Evolutionary conservation across 2,113 vertebrate species (phyloP).

Genomic region (Vanacampus margaritifer): DNA sequence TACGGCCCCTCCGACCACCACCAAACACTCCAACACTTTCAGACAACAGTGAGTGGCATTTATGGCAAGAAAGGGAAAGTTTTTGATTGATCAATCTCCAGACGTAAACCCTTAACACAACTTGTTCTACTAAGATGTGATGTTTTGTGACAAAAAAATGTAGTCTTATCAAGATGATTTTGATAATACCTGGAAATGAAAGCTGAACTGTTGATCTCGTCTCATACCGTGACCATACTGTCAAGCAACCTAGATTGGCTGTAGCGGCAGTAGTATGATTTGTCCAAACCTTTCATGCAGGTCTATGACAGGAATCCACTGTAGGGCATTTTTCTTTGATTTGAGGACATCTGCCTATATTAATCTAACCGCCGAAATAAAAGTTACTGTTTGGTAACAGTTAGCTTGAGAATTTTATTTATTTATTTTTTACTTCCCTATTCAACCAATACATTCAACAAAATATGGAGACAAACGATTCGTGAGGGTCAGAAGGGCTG

Average conservation of each 20-base stretch:
- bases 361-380: neutral
- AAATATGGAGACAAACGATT: neutral
- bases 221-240: too few relatives aligned
- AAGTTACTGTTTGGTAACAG: too few relatives aligned
- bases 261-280: neutral
- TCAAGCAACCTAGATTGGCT: neutral
- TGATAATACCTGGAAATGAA: neutral
- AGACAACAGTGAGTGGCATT: too few relatives aligned
- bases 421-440: too few relatives aligned
- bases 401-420: too few relatives aligned
- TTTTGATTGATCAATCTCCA: neutral
- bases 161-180: neutral
- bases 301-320: too few relatives aligned
- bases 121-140: too few relatives aligned
- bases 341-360: neutral
- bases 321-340: neutral
- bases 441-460: neutral
- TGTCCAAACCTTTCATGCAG: neutral
- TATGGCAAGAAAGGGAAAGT: neutral
- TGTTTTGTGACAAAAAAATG: neutral
- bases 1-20: too few relatives aligned
- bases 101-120: neutral
- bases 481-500: slow-evolving; percentile 16
- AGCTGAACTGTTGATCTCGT: neutral
- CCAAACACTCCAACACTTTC: too few relatives aligned